Base-by-base conservation (phyloP, 2,888 invertebrate genomes). In the Chesias legatella region DNA sequence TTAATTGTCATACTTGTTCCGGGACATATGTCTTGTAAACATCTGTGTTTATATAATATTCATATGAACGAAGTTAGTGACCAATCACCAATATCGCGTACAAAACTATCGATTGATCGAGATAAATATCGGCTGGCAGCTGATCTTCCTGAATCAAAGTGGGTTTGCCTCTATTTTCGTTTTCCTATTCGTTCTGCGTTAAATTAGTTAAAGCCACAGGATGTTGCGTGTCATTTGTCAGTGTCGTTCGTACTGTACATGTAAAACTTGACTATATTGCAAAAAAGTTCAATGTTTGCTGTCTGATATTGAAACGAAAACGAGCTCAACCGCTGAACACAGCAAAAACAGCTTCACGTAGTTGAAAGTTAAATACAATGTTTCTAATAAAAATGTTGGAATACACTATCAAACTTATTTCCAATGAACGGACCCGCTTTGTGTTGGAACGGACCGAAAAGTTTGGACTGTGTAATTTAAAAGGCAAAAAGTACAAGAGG, bases 171-270 rank as follows among this genome's bases (percentile, higher is more conserved):
- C 61, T 65, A 63, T 64, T 66, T 67, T 57, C 30, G 52, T 20
- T 36, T 41, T 40, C 21, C 32, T 59, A 31, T 36, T 43, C 56
- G 53, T 47, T 48, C 53, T 33, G 22, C 54, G 51, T 52, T 52
- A 43, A 43, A 51, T 56, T 56, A 45, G 49, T 51, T 42, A 41
- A 37, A 45, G 41, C 52, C 60, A 57, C 63, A 65, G 64, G 68
- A 71, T 62, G 58, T 70, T 65, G 64, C 60, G 61, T 60, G n/a
- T n/a, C n/a, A n/a, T 55, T 56, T 58, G 46, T 56, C 60, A 39
- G 38, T 11, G 7, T 30, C 6, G 9, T 27, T 45, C 13, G 5
- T 17, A 5, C 2, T 17, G 13, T 3, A 17, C n/a, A 17, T 17
- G 5, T 3, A 17, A 17, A 2, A 17, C 13, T 17, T 17, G 5